phyloP scores from a whole-genome alignment of 2,888 invertebrate genomes.

The Pseudococcus viburni region DNA sequence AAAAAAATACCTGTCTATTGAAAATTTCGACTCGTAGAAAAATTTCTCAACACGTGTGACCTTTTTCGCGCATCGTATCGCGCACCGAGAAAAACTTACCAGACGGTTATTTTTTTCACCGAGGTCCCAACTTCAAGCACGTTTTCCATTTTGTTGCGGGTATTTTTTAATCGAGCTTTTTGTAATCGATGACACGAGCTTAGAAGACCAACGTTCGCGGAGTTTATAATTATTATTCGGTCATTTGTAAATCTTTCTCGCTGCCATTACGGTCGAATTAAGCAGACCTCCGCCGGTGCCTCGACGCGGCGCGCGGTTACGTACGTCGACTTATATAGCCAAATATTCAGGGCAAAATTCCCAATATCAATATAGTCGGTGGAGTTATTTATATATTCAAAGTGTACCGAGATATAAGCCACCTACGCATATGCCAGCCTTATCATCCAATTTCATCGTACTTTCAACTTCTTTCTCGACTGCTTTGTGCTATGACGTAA shows the following conservation, averaged over 20 bases:
- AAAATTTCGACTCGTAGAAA: background rate
- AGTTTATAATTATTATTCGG: background rate
- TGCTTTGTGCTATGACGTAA: background rate
- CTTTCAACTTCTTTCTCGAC: slow-evolving; percentile 12
- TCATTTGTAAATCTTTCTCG: background rate
- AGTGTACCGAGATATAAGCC: slow-evolving; percentile 12
- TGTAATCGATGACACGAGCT: slow-evolving; percentile 31
- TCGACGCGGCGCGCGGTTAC: background rate
- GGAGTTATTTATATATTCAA: slow-evolving; percentile 20
- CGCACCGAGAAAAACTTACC: background rate
- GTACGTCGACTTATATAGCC: slow-evolving; percentile 19
- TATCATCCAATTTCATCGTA: slow-evolving; percentile 37
- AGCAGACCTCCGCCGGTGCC: background rate
- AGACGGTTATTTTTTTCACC: background rate
- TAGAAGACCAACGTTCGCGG: background rate
- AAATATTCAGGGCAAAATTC: slow-evolving; percentile 41
- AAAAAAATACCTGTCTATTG: no score
- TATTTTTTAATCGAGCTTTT: slow-evolving; percentile 10
- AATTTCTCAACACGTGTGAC: slow-evolving; percentile 32
- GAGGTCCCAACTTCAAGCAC: background rate
- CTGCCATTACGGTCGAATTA: background rate
- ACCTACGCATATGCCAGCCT: slow-evolving; percentile 15
- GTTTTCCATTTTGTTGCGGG: background rate
- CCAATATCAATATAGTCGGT: slow-evolving; percentile 18
- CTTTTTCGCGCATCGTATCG: background rate